These are phyloP conservation scores for Parapsyche elsis DNA, from an alignment of 1,140 invertebrate genomes.

Conservation along the genomic window DNA sequence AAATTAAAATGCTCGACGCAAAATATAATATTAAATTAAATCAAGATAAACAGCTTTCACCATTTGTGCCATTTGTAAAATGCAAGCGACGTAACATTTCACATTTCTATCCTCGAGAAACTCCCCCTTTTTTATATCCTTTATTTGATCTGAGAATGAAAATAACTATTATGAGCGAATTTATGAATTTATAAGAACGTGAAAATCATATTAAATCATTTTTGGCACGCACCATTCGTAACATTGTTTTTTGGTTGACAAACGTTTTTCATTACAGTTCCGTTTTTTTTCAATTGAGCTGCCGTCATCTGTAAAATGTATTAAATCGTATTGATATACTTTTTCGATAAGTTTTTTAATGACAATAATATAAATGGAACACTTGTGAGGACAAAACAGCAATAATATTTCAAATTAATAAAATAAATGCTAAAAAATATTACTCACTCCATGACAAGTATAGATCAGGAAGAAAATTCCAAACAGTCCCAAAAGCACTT, in stretches of 20 bases:
- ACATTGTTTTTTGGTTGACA: slow-evolving; percentile 60
- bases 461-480: neutral
- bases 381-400: too few species aligned
- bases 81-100: slow-evolving; percentile 61
- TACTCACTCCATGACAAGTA: slow-evolving; percentile 14
- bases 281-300: slow-evolving; percentile 58
- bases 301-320: slow-evolving; percentile 58
- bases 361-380: too few species aligned
- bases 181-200: too few species aligned
- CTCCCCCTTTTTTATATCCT: slow-evolving; percentile 53
- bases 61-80: slow-evolving; percentile 67
- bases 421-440: slow-evolving; percentile 2
- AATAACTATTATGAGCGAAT: too few species aligned
- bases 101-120: slow-evolving; percentile 52
- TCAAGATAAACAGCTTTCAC: slow-evolving; percentile 58
- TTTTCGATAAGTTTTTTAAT: too few species aligned
- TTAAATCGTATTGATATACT: slow-evolving; percentile 5
- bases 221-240: slow-evolving; percentile 57
- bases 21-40: neutral
- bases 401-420: neutral
- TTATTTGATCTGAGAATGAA: slow-evolving; percentile 49
- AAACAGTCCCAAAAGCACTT: neutral
- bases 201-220: neutral
- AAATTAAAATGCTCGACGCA: neutral
- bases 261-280: slow-evolving; percentile 58